phyloP scores from a whole-genome alignment of 2,113 vertebrate species.

The Ceyx margarethae region DNA sequence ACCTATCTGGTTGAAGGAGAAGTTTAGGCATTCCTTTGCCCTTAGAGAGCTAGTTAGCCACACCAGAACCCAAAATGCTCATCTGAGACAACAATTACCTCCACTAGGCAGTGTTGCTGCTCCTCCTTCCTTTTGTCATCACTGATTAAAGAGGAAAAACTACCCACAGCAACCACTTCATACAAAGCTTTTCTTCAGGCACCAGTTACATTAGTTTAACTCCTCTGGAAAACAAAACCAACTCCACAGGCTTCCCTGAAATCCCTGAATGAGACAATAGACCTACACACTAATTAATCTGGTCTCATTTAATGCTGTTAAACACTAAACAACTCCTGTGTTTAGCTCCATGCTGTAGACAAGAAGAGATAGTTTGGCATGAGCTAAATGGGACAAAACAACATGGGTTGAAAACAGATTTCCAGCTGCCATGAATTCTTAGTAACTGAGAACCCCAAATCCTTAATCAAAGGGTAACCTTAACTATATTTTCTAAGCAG shows the following conservation, averaged over 20 bases:
- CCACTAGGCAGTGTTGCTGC: neutral
- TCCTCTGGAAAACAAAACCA: neutral
- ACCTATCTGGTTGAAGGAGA: neutral
- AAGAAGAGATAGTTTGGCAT: neutral
- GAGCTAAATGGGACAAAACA: neutral
- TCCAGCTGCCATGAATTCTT: neutral
- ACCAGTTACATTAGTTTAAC: neutral
- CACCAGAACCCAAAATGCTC: rapidly evolving
- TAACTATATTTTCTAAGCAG: neutral
- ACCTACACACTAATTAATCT: neutral
- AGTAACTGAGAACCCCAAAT: neutral
- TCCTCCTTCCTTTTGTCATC: neutral
- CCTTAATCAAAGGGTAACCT: neutral
- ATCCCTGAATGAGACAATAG: neutral
- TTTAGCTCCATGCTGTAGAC: neutral
- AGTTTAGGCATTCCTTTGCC: neutral
- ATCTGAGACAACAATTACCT: neutral
- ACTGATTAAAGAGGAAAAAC: neutral
- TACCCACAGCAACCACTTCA: neutral
- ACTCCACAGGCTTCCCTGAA: neutral
- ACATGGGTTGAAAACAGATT: neutral
- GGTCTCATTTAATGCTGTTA: neutral
- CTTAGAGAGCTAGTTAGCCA: neutral
- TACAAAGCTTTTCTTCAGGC: neutral
- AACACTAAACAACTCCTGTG: neutral